Percentiles rank a stretch among this genome's conserved stretches.
These are phyloP conservation scores for Mesembrinibis cayennensis DNA, from an alignment of 2,113 vertebrate genomes.

Conservation along the genomic window DNA sequence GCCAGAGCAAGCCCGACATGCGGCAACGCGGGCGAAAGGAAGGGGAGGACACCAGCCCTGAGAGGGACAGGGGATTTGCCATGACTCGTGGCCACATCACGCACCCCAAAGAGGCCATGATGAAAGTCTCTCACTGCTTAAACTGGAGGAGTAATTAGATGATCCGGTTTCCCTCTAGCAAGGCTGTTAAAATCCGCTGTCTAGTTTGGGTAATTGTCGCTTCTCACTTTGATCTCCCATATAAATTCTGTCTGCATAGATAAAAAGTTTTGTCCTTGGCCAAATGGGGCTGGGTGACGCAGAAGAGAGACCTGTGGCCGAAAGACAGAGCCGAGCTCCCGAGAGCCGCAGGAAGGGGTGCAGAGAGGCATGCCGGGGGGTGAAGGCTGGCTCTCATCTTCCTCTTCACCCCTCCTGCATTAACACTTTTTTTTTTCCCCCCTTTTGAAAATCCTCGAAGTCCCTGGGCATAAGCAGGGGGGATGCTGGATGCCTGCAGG, in stretches of 20 bases:
- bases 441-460: not conserved
- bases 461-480: not conserved
- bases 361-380: rapidly evolving
- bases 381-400: not conserved
- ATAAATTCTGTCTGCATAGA: not conserved
- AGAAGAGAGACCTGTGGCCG: rapidly evolving
- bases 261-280: not conserved
- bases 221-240: not conserved
- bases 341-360: not conserved
- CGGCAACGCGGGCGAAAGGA: not conserved
- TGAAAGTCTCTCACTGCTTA: slow-evolving; percentile 19
- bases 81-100: not conserved
- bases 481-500: not conserved
- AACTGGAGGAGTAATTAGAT: slow-evolving; percentile 23
- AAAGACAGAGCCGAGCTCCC: not conserved
- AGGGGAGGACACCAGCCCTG: not conserved
- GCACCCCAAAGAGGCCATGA: not conserved
- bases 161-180: not conserved
- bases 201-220: not conserved
- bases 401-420: not conserved
- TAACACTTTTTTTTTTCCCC: no score
- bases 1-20: not conserved
- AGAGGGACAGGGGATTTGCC: not conserved
- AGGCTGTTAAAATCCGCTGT: not conserved
- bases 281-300: not conserved